Base-by-base conservation (phyloP, 1,140 invertebrate genomes). In the Ectropis grisescens region DNA sequence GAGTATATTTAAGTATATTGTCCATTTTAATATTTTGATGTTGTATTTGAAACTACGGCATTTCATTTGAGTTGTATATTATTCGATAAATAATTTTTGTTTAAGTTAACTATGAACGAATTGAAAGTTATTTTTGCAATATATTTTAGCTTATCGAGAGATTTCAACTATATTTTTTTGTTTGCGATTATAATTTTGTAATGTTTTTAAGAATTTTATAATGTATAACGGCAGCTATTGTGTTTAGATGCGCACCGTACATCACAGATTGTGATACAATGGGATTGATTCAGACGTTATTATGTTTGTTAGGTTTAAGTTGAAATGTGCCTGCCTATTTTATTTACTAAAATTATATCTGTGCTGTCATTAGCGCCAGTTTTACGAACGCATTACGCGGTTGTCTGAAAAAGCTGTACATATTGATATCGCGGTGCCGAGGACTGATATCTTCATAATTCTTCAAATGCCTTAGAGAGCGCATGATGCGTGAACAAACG, bases 111-210 rank as follows among this genome's bases (percentile, higher is more conserved):
- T 43, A 47, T 35, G 36, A 55, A 53, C 39, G 52, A 49, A 54
- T 60, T 62, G 62, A 59, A 71, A 74, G 68, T 61, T 61, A 47
- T 51, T 55, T 58, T 60, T 62, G 62, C 62, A 71, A 74, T 70
- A 64, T 61, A 47, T 51, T 55, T 58, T 54, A 58, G 43, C 46
- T 58, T 60, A 59, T 8, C 8, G 3, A 19, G 16, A 19, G 3
- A 19, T 19, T 19, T 19, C 8, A 4, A 19, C 8, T 4, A 19
- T 8, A 4, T 19, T 19, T 19, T 4, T 19, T 19, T 19, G 3
- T 19, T 3, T 19, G 3, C 16, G 16, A n/a, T 19, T 19, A 19
- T 8, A 19, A 8, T 19, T 19, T 19, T 4, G 8, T 19, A 8
- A 19, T 19, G 16, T 19, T 3, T 19, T 8, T 8, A 19, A 19